Evolutionary conservation across 1,140 invertebrate species (phyloP).

Genomic region (Ceratosolen solmsi): DNA sequence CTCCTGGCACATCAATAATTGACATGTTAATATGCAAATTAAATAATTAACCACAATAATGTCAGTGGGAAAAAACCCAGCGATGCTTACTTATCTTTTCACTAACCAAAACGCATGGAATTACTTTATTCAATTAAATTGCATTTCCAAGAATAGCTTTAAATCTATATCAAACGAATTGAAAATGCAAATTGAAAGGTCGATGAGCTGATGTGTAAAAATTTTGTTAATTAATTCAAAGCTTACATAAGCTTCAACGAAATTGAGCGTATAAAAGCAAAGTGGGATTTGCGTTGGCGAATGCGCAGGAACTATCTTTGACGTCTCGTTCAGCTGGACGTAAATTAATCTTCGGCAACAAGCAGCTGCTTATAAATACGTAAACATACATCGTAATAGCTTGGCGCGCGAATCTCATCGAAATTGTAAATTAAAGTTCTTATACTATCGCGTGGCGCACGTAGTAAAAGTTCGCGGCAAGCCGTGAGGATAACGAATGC

Average conservation of each 20-base stretch:
- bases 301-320: constrained; percentile 26
- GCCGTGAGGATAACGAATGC: no score
- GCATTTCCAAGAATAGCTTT: constrained; percentile 26
- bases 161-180: constrained; percentile 38
- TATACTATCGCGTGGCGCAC: constrained; percentile 41
- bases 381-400: background rate
- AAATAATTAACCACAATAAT: no score
- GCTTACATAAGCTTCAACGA: constrained; percentile 35
- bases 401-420: background rate
- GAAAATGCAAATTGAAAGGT: constrained; percentile 39
- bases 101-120: no score
- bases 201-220: constrained; percentile 14
- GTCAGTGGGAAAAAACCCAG: no score
- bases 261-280: constrained; percentile 11
- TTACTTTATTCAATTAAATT: no score
- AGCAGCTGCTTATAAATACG: background rate
- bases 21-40: no score
- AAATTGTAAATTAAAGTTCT: constrained; percentile 24
- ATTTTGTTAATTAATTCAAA: constrained; percentile 44
- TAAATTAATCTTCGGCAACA: constrained; percentile 35
- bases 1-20: no score
- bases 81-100: no score
- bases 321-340: constrained; percentile 1
- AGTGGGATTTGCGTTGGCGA: constrained; percentile 32
- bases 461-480: background rate